Base-by-base conservation (phyloP, 35 echinoderm and acorn worm genomes). In the Ophiothrix spiculata region DNA sequence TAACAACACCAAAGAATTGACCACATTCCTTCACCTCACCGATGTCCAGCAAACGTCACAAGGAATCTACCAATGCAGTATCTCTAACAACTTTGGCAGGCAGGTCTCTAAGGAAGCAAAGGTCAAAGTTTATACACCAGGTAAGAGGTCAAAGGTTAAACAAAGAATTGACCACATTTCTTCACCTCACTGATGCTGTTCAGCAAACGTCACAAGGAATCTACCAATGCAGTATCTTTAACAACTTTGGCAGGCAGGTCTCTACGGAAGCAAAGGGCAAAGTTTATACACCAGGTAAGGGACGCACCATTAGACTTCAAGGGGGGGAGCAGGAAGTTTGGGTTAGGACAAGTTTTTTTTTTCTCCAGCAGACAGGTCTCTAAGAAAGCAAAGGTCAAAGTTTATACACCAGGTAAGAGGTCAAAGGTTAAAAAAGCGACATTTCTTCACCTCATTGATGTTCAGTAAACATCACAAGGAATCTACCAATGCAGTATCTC, bases 51-150 rank as follows among this genome's bases (percentile, higher is more conserved):
- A 99, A 40, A 74, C 64, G 16, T 49, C 88, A 39, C 80, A 94
- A 86, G 96, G 96, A 35, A 87, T 79, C 32, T 99, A 89, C 77
- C 91, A 94, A 40, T 99, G 96, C 37, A 84, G 94, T 39, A 91
- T 99, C 46, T 86, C 83, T 0, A 99, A 99, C 35, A 81, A 91
- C 38, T 94, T 99, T 77, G 96, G 96, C 17, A 80, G 82, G 1
- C 83, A 89, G 6, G 89, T 90, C 77, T 94, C 96, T 31, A 88
- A 89, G 40, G 91, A 88, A 35, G 96, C 92, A 29, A 82, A 86
- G 45, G 64, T 99, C n/a, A 94, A 92, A 8, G 96, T 99, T 69
- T 69, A 25, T 69, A n/a, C 8, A 15, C 17, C 16, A 69, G 60
- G 42, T 49, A 49, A 10, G 42, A 10, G 42, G 6, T 10, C 42